Evolutionary conservation across 2,888 invertebrate species (phyloP).

Genomic region (Cephalotes varians): DNA sequence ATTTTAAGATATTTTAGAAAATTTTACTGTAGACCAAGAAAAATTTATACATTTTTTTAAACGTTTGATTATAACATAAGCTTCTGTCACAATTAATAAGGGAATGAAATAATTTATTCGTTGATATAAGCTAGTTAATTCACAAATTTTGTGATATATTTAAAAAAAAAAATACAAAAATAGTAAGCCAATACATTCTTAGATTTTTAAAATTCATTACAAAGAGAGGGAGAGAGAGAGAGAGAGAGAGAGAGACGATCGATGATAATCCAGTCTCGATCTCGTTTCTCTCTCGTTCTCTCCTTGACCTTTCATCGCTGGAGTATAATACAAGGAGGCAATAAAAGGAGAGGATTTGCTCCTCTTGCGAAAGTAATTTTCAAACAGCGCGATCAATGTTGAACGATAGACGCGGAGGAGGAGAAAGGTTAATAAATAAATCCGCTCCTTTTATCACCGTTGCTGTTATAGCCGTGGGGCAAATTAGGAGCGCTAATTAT

Average conservation of each 20-base stretch:
- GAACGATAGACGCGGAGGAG: constrained; percentile 16
- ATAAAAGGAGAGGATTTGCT: constrained; percentile 53
- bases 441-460: constrained; percentile 44
- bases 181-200: not conserved
- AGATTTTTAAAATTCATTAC: constrained; percentile 7
- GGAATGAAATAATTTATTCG: not conserved
- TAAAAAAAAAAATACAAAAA: not conserved
- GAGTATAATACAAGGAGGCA: constrained; percentile 51
- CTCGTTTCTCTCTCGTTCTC: constrained; percentile 60
- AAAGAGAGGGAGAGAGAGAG: not conserved
- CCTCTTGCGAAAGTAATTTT: constrained; percentile 45
- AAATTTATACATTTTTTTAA: not conserved
- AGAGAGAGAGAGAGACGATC: not conserved
- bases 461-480: constrained; percentile 2
- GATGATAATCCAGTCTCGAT: constrained; percentile 53
- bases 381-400: constrained; percentile 45
- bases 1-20: not conserved
- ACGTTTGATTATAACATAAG: not conserved
- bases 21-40: not conserved
- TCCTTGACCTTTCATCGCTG: constrained; percentile 50
- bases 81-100: not conserved
- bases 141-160: not conserved
- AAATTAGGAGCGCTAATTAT: constrained; percentile 48
- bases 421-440: constrained; percentile 44
- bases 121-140: not conserved